Evolutionary conservation across 2,888 invertebrate species (phyloP).

Genomic region (Venustoraphidia nigricollis): DNA sequence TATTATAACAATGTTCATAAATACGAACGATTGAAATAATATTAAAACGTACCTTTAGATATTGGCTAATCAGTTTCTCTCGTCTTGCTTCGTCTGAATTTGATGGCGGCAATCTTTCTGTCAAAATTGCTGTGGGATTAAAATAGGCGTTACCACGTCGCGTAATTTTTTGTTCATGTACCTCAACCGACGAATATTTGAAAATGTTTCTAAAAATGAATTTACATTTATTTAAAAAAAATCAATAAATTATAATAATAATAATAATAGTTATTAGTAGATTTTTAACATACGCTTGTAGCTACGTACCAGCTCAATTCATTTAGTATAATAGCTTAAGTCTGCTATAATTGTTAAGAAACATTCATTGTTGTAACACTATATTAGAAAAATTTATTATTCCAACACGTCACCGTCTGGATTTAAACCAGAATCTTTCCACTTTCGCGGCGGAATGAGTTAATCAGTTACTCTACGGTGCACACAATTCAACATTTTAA

Average conservation of each 20-base stretch:
- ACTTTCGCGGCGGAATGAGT: too few relatives aligned
- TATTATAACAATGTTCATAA: conserved; percentile 14
- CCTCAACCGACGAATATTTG: conserved; percentile 93
- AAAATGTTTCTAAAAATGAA: conserved; percentile 62
- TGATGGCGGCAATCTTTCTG: conserved; percentile 40
- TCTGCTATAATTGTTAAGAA: too few relatives aligned
- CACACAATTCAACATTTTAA: too few relatives aligned
- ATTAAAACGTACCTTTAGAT: conserved; percentile 57
- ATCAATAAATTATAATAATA: neutral
- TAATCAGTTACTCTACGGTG: too few relatives aligned
- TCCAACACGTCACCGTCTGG: too few relatives aligned
- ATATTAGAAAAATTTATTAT: too few relatives aligned
- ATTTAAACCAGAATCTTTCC: too few relatives aligned
- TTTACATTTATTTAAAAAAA: neutral
- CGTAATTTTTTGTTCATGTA: conserved; percentile 87
- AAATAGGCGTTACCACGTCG: conserved; percentile 66
- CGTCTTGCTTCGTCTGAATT: conserved; percentile 56
- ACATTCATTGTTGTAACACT: too few relatives aligned
- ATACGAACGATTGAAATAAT: conserved; percentile 31
- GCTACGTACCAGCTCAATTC: too few relatives aligned
- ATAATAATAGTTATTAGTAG: too few relatives aligned
- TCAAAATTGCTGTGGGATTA: conserved; percentile 77
- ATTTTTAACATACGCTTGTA: too few relatives aligned
- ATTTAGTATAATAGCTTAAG: too few relatives aligned
- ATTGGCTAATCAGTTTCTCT: conserved; percentile 68